A percentile compares a stretch with the other conserved stretches of the same genome.
Evolutionary conservation across 2,888 invertebrate genomes (phyloP).

Genomic region (Tetramorium bicarinatum): DNA sequence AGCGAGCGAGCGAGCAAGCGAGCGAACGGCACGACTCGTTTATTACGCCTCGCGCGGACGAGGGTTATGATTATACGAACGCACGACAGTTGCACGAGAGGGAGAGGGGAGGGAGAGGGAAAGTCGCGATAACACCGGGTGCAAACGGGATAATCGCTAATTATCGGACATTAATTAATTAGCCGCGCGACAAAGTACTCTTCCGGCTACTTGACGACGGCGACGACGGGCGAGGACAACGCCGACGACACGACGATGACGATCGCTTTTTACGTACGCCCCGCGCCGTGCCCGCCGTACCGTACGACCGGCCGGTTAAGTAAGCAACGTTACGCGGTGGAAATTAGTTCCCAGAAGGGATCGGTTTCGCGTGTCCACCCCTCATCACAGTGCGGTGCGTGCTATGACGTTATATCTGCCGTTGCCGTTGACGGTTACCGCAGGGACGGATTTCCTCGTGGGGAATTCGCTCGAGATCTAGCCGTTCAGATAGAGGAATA

Average conservation of each 20-base stretch:
- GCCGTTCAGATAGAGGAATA: constrained; percentile 11
- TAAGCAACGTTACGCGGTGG: constrained; percentile 72
- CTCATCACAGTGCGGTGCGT: constrained; percentile 82
- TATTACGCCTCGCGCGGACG: constrained; percentile 43
- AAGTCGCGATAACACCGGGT: constrained; percentile 64
- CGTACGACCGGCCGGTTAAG: constrained; percentile 59
- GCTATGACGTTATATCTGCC: constrained; percentile 80
- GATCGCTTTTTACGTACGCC: constrained; percentile 63
- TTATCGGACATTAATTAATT: constrained; percentile 75
- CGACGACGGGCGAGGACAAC: constrained; percentile 50
- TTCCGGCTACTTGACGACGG: constrained; percentile 46
- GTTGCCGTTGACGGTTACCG: constrained; percentile 57
- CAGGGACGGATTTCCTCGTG: constrained; percentile 54
- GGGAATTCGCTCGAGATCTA: constrained; percentile 54
- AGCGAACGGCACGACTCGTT: constrained; percentile 39
- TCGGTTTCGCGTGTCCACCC: constrained; percentile 84
- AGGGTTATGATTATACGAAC: constrained; percentile 57
- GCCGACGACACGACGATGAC: constrained; percentile 68
- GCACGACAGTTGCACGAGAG: constrained; percentile 50
- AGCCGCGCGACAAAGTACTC: constrained; percentile 57
- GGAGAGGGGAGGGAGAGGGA: constrained; percentile 19
- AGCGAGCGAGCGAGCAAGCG: background rate
- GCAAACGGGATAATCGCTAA: constrained; percentile 71
- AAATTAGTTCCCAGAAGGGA: constrained; percentile 80
- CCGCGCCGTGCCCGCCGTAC: constrained; percentile 14